Percentiles rank a stretch among this genome's conserved stretches.
These are phyloP conservation scores for Cyprinella venusta DNA, from an alignment of 2,797 vertebrate genomes.

Conservation along the genomic window DNA sequence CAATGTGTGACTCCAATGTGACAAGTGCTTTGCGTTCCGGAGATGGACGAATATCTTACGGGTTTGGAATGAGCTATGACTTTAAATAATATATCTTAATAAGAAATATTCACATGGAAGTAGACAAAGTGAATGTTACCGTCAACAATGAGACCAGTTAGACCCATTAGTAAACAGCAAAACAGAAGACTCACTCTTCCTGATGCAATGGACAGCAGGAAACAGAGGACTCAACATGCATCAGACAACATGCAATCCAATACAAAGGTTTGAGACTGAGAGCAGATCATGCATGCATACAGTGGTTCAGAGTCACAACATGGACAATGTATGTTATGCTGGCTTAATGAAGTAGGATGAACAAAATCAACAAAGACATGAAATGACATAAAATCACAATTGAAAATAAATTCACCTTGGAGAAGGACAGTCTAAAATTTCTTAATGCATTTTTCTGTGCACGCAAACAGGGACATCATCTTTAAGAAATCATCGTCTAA, in stretches of 20 bases:
- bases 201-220: constrained; percentile 29
- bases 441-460: background rate
- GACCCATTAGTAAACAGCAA: constrained; percentile 25
- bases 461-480: background rate
- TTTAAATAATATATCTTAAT: background rate
- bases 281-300: constrained; percentile 20
- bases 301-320: constrained; percentile 19
- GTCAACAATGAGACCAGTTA: background rate
- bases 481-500: background rate
- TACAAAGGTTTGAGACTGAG: constrained; percentile 2
- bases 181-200: constrained; percentile 14
- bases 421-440: background rate
- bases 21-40: too few species aligned
- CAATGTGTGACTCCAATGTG: too few species aligned
- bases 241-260: constrained; percentile 27
- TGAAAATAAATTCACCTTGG: background rate
- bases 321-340: constrained; percentile 20
- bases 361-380: background rate
- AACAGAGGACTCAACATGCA: constrained; percentile 29
- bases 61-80: background rate
- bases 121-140: constrained; percentile 23
- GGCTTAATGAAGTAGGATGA: background rate
- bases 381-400: background rate
- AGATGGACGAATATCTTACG: background rate
- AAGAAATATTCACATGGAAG: constrained; percentile 3